Percentiles rank a stretch among this genome's conserved stretches.
These are phyloP conservation scores for Hecatera dysodea DNA, from an alignment of 2,888 invertebrate species.

Conservation along the genomic window DNA sequence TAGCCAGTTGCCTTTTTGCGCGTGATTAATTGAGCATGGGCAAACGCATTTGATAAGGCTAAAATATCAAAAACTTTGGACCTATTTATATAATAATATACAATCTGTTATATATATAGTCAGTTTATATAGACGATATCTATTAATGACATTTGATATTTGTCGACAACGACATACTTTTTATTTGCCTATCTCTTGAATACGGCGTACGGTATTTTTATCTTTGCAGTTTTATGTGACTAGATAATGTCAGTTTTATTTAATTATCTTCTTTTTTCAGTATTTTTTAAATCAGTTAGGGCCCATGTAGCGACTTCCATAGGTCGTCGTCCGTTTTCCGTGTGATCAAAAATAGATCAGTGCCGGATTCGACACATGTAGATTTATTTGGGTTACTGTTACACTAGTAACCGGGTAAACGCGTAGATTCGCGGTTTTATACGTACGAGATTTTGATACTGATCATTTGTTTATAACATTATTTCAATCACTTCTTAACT, in stretches of 20 bases:
- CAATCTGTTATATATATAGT: too few relatives aligned
- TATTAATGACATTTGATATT: too few relatives aligned
- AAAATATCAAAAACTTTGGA: too few relatives aligned
- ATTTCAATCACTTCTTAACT: slow-evolving; percentile 14
- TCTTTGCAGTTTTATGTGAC: background rate
- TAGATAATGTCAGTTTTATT: too few relatives aligned
- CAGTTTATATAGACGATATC: too few relatives aligned
- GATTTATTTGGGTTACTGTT: slow-evolving; percentile 82
- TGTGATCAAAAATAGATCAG: slow-evolving; percentile 75
- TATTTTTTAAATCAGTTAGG: slow-evolving; percentile 16
- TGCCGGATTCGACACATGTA: slow-evolving; percentile 78
- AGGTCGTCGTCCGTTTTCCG: slow-evolving; percentile 76
- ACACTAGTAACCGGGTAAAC: slow-evolving; percentile 77
- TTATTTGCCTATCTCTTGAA: too few relatives aligned
- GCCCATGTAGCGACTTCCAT: slow-evolving; percentile 47
- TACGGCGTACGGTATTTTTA: too few relatives aligned
- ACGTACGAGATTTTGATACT: slow-evolving; percentile 23
- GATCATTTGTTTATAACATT: slow-evolving; percentile 33
- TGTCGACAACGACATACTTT: too few relatives aligned
- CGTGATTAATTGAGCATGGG: slow-evolving; percentile 5
- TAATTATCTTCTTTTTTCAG: background rate
- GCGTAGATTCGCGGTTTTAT: slow-evolving; percentile 63
- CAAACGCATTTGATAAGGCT: background rate
- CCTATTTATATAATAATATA: too few relatives aligned
- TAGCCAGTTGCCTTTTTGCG: background rate